Evolutionary conservation across 2,888 invertebrate species (phyloP).

Genomic region (Lepidocyrtoides sp.): DNA sequence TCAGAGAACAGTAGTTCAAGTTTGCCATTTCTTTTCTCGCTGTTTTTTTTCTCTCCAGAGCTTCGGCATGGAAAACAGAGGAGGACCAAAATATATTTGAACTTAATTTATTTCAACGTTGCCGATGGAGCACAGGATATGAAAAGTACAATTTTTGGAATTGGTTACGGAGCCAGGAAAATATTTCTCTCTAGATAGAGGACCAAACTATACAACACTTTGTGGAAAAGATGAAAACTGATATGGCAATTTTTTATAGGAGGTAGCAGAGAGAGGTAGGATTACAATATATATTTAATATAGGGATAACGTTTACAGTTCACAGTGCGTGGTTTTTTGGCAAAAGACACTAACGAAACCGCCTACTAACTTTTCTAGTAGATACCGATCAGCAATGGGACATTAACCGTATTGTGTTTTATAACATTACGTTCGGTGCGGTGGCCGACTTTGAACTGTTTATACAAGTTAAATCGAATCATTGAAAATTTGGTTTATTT

Average conservation of each 20-base stretch:
- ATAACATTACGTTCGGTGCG: constrained; percentile 6
- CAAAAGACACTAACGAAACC: constrained; percentile 74
- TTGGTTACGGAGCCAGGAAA: constrained; percentile 29
- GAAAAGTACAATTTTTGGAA: constrained; percentile 50
- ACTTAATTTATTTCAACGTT: constrained; percentile 29
- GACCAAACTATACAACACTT: background rate
- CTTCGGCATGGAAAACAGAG: background rate
- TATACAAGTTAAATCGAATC: constrained; percentile 39
- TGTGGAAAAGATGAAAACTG: constrained; percentile 34
- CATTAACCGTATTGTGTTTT: background rate
- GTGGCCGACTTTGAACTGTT: constrained; percentile 14
- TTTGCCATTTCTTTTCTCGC: constrained; percentile 60
- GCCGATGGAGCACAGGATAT: constrained; percentile 46
- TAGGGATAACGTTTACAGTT: constrained; percentile 6
- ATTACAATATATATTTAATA: background rate
- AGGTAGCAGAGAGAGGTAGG: background rate
- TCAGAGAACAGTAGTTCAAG: constrained; percentile 67
- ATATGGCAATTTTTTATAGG: background rate
- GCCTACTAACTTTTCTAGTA: constrained; percentile 32
- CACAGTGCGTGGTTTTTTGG: constrained; percentile 58
- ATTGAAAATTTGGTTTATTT: constrained; percentile 32
- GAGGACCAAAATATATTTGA: background rate
- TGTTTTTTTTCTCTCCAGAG: background rate
- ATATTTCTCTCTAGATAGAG: background rate
- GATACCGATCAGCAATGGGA: background rate